These are phyloP conservation scores for Chlorops oryzae DNA, from an alignment of 1,140 invertebrate species.

Conservation along the genomic window DNA sequence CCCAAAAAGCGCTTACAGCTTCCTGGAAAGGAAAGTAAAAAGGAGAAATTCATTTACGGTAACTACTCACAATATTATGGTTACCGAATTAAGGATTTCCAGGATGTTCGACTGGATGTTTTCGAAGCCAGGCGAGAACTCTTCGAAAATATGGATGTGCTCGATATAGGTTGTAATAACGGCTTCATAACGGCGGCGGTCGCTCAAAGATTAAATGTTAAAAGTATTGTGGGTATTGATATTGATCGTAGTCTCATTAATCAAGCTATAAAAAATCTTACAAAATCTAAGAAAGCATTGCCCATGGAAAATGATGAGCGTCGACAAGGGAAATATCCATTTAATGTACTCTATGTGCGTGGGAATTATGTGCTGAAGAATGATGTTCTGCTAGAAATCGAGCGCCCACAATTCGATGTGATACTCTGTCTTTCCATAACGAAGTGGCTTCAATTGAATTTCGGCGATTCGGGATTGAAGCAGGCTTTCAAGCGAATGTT, in stretches of 20 bases:
- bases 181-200: conserved; percentile 85
- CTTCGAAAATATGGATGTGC: conserved; percentile 80
- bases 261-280: conserved; percentile 26
- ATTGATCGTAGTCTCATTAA: conserved; percentile 86
- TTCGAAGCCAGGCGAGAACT: conserved; percentile 71
- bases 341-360: conserved; percentile 48
- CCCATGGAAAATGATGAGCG: neutral
- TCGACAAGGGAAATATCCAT: conserved; percentile 22
- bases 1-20: conserved; percentile 18
- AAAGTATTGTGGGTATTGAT: conserved; percentile 85
- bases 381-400: conserved; percentile 70
- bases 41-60: conserved; percentile 33
- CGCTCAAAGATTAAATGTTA: conserved; percentile 74
- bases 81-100: conserved; percentile 76
- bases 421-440: conserved; percentile 93
- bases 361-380: conserved; percentile 89
- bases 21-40: conserved; percentile 8
- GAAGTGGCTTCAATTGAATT: conserved; percentile 98
- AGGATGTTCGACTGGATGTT: conserved; percentile 74
- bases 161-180: conserved; percentile 97
- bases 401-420: conserved; percentile 84
- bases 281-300: conserved; percentile 19
- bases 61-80: conserved; percentile 74
- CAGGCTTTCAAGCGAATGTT: conserved; percentile 86
- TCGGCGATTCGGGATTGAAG: conserved; percentile 91